Percentiles rank a stretch among this genome's conserved stretches.
These are phyloP conservation scores for Zaprionus kolodkinae DNA, from an alignment of 1,140 invertebrate genomes.

Conservation along the genomic window DNA sequence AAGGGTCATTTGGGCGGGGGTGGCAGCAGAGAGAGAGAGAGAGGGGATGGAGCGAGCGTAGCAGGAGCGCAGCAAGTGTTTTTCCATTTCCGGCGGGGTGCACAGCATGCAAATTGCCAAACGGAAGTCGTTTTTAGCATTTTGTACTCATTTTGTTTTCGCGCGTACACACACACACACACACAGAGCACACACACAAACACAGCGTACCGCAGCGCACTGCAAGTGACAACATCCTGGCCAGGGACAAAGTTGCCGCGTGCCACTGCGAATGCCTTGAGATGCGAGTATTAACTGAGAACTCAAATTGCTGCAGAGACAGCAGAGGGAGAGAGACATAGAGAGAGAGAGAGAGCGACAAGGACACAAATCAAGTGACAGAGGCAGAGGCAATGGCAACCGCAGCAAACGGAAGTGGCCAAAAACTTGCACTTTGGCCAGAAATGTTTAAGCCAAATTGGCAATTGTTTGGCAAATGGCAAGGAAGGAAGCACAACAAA, in stretches of 20 bases:
- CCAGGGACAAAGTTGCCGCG: conserved; percentile 69
- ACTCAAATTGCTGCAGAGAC: conserved; percentile 35
- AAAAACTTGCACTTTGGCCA: conserved; percentile 68
- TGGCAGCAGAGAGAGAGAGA: not conserved
- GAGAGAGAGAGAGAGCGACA: conserved; percentile 20
- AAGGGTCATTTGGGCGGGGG: not conserved
- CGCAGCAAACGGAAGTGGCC: conserved; percentile 68
- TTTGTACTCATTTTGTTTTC: conserved; percentile 79
- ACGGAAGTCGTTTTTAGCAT: conserved; percentile 77
- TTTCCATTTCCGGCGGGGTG: conserved; percentile 73
- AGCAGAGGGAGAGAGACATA: not conserved
- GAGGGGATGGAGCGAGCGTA: too few relatives aligned
- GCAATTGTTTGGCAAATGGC: conserved; percentile 61
- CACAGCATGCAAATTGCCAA: conserved; percentile 76
- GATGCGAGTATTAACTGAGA: conserved; percentile 63
- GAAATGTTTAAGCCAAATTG: conserved; percentile 78
- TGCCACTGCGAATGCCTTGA: conserved; percentile 66
- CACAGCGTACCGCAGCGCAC: not conserved
- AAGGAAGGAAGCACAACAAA: conserved; percentile 2
- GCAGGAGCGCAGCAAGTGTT: conserved; percentile 61
- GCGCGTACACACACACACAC: conserved; percentile 53
- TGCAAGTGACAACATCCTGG: conserved; percentile 71
- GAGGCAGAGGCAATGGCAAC: conserved; percentile 26
- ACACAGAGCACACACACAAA: not conserved
- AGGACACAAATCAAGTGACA: conserved; percentile 70